Base-by-base conservation (phyloP, 1,140 invertebrate species). In the Lordiphosa clarofinis region DNA sequence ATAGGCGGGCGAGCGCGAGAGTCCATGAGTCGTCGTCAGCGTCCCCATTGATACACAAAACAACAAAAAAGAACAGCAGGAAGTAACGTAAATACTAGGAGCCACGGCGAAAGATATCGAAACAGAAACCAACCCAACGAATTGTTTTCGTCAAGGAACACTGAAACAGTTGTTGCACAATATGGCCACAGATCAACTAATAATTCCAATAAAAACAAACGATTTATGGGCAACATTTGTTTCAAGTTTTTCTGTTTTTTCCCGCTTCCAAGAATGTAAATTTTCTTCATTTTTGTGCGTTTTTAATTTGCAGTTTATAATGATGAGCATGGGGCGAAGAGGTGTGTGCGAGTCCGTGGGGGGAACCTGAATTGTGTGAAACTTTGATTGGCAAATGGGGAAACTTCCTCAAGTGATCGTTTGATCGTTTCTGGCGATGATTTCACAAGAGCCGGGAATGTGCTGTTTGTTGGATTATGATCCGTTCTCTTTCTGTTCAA, bases 131-230 rank as follows among this genome's bases (percentile, higher is more conserved):
- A 12, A 3, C 38, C 55, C 75, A 78, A 79, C 56, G 56, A 57
- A 76, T 74, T 81, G 76, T 74, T 79, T 81, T 79, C 75, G 61
- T 79, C 76, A 81, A 82, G 33, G 35, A 36, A 39, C 35, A 24
- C 28, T 36, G n/a, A 35, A 73, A 82, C 75, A 81, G 62, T 81
- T 82, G 75, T 84, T 84, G 78, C 78, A 84, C 78, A 84, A 84
- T 84, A 67, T 84, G 78, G 78, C 69, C 69, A 53, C 78, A 84
- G 78, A 82, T 76, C 63, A 82, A 84, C 64, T 84, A 73, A 84
- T 84, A 84, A 78, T 84, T 84, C 73, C 52, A 76, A 78, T 76
- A 70, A 70, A 73, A 84, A 76, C 43, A 52, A 44, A 61, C 67
- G 42, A 65, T 72, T 64, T 68, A 84, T 76, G 58, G 56, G 42